Conservation (phyloP, 2,888 invertebrate genomes). For the Pegoplata infirma region DNA sequence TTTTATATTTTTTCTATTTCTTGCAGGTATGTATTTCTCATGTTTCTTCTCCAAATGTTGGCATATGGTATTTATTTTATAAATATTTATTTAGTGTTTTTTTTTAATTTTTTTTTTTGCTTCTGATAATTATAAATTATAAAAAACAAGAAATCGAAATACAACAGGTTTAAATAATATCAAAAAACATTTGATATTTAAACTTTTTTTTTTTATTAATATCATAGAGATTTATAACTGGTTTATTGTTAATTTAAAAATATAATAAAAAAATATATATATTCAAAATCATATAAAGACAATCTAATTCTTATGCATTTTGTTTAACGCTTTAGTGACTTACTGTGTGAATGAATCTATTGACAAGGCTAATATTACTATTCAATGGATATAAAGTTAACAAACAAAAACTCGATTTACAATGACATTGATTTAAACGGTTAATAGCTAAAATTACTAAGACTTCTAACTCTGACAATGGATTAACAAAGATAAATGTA, state of each 20-base stretch:
- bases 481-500: too few species aligned
- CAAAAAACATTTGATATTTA: constrained; percentile 54
- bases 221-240: constrained; percentile 48
- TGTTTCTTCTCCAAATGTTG: not conserved
- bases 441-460: too few species aligned
- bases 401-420: not conserved
- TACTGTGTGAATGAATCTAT: not conserved
- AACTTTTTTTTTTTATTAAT: constrained; percentile 11
- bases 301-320: constrained; percentile 28
- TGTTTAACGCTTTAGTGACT: constrained; percentile 34
- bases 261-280: not conserved
- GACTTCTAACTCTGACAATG: too few species aligned
- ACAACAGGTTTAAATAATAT: constrained; percentile 11
- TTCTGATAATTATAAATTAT: not conserved
- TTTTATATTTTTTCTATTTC: constrained; percentile 12
- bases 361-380: not conserved
- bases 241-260: constrained; percentile 34
- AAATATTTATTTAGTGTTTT: not conserved
- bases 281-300: not conserved
- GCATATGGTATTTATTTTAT: constrained; percentile 5
- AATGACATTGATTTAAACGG: not conserved
- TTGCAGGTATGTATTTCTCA: constrained; percentile 48
- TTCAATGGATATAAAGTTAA: not conserved
- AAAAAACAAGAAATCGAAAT: not conserved
- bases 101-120: not conserved